Evolutionary conservation across 2,797 vertebrate species (phyloP), one percentile per base, ranked within the genome.

Genomic region (Calcarius lapponicus): DNA sequence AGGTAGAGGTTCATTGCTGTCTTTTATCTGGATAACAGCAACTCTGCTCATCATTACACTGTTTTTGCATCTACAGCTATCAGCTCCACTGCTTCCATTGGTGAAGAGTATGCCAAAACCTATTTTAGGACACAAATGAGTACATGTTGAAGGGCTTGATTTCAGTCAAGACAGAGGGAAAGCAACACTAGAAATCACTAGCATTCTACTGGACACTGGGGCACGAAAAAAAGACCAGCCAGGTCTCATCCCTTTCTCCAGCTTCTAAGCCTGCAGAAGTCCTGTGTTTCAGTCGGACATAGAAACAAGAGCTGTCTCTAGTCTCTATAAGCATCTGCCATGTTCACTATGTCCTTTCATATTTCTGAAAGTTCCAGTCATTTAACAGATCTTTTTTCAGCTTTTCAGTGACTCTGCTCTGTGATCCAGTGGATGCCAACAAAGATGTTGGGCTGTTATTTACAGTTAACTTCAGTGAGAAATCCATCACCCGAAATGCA

Each of bases 361-460:
- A 29, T 90, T 90, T 88, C 58, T 93, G 58, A 73, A 88, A 71
- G 40, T 61, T 34, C 5, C 19, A 32, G n/a, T 50, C 10, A n/a
- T 60, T 78, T 86, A 64, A 60, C 4, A 73, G 69, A 3, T 7
- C 13, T 42, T 50, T 78, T 29, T 42, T 54, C 96, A 99, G 99
- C 96, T 98, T 99, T 84, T 98, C 98, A 92, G 98, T 99, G 97
- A 93, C 94, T 36, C 90, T 99, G 92, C 98, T 98, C 85, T 98
- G 98, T 85, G 95, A 97, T 56, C 97, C 98, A 34, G 88, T 97
- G 92, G 98, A 98, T 79, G 47, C 95, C 31, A 98, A 97, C 88
- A 98, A 96, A 7, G 98, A 99, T 13, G 98, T 99, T 57, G 99
- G 98, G 25, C 95, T 99, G 48, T 98, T 98, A 92, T 81, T 99